phyloP scores from a whole-genome alignment of 64 coral and sea anemone genomes.

The Trachythela sp. region DNA sequence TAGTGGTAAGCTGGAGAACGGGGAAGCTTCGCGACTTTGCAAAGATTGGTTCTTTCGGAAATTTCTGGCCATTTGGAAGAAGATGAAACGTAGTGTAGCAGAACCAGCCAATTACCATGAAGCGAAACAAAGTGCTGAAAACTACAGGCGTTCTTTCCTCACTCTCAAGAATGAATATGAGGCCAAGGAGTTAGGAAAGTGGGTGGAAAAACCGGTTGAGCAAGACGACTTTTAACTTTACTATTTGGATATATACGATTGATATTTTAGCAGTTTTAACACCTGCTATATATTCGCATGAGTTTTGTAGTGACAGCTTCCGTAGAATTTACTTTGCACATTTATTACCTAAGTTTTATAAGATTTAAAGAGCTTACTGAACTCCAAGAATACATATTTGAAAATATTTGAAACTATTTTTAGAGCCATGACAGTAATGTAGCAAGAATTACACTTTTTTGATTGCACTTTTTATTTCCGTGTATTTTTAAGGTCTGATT shows the following conservation, averaged over 20 bases:
- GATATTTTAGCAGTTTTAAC: background rate
- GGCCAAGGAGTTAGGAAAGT: conserved; percentile 62
- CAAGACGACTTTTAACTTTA: conserved; percentile 70
- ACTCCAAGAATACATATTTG: too few species aligned
- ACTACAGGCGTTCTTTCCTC: conserved; percentile 62
- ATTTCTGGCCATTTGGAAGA: conserved; percentile 72
- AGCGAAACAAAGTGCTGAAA: conserved; percentile 53
- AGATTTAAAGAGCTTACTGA: too few species aligned
- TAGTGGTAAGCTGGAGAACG: background rate
- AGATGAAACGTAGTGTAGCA: conserved; percentile 38
- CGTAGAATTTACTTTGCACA: too few species aligned
- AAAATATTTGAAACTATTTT: too few species aligned
- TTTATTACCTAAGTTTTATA: too few species aligned
- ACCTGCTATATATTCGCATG: background rate
- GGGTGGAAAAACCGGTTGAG: conserved; percentile 85
- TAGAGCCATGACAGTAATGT: too few species aligned
- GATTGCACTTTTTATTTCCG: too few species aligned
- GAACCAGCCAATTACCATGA: conserved; percentile 67
- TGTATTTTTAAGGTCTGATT: too few species aligned
- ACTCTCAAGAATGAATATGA: conserved; percentile 62
- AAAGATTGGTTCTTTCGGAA: conserved; percentile 61
- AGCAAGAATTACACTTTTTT: too few species aligned
- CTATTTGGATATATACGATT: background rate
- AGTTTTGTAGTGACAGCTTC: background rate
- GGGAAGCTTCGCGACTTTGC: conserved; percentile 57